Percentiles rank a stretch among this genome's conserved stretches.
Conservation (phyloP, 2,888 invertebrate genomes). For the Perithous albicinctus region DNA sequence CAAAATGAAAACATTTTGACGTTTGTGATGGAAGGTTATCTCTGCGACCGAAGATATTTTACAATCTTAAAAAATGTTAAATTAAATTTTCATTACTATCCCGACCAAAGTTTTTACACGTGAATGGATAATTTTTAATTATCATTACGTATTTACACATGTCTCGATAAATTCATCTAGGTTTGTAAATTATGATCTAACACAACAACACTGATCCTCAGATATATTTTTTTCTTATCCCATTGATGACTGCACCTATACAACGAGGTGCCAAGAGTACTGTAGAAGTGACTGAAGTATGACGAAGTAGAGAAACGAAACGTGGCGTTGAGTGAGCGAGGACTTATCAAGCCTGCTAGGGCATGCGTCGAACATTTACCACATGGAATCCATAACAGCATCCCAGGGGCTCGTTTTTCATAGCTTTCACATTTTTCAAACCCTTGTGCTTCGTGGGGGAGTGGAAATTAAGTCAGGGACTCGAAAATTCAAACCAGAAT, state of each 20-base stretch:
- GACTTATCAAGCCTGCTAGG: slow-evolving; percentile 3
- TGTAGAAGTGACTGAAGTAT: slow-evolving; percentile 20
- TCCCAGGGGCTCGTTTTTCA: slow-evolving; percentile 36
- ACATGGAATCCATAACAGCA: slow-evolving; percentile 53
- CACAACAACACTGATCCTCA: background rate
- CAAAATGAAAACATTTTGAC: no score
- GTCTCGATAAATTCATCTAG: background rate
- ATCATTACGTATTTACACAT: background rate
- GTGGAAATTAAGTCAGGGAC: slow-evolving; percentile 23
- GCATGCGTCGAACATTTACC: slow-evolving; percentile 44
- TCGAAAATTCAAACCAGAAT: background rate
- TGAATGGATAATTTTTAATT: background rate
- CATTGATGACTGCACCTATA: background rate
- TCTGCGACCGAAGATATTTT: background rate
- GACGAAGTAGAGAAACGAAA: slow-evolving; percentile 7
- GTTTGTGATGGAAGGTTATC: no score
- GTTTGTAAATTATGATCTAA: background rate
- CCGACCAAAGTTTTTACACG: background rate
- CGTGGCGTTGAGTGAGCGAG: background rate
- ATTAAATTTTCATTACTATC: background rate
- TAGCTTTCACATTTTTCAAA: slow-evolving; percentile 27
- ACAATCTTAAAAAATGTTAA: background rate
- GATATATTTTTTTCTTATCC: slow-evolving; percentile 26
- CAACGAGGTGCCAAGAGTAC: background rate
- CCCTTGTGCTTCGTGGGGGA: slow-evolving; percentile 13